Evolutionary conservation across 1,140 invertebrate genomes (phyloP).

Genomic region (Propsilocerus akamusi): DNA sequence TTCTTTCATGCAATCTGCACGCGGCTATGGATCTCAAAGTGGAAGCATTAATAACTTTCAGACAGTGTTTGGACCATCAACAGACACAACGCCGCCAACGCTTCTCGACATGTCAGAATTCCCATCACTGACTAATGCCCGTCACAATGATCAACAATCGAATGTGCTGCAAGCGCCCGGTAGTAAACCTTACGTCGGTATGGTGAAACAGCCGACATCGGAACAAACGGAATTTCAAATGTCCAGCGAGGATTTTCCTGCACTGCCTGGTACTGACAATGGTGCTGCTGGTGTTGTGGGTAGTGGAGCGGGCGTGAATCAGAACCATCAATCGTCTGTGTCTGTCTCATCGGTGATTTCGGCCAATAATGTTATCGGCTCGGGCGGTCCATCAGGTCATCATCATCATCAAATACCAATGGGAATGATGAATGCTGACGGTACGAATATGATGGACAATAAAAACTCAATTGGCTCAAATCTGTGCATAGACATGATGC

Average conservation of each 20-base stretch:
- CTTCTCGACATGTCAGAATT: slow-evolving; percentile 77
- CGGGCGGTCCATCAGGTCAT: slow-evolving; percentile 3
- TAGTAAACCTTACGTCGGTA: slow-evolving; percentile 82
- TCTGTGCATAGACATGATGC: slow-evolving; percentile 20
- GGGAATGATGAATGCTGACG: not conserved
- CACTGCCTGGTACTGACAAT: slow-evolving; percentile 56
- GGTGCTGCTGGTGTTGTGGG: slow-evolving; percentile 35
- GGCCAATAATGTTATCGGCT: no score
- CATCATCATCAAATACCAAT: not conserved
- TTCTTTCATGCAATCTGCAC: slow-evolving; percentile 23
- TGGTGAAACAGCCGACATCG: slow-evolving; percentile 85
- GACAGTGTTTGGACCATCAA: slow-evolving; percentile 48
- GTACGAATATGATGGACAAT: slow-evolving; percentile 13
- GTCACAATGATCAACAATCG: slow-evolving; percentile 51
- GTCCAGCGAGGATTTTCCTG: slow-evolving; percentile 97
- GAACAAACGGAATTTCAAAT: slow-evolving; percentile 92
- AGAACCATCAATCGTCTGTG: slow-evolving; percentile 14
- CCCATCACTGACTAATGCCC: slow-evolving; percentile 68
- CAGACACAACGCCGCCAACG: slow-evolving; percentile 58
- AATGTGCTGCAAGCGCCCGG: slow-evolving; percentile 64
- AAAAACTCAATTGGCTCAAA: slow-evolving; percentile 27
- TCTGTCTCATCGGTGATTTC: slow-evolving; percentile 13
- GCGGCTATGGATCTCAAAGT: slow-evolving; percentile 44
- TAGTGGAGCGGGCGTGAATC: slow-evolving; percentile 15
- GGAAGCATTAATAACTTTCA: slow-evolving; percentile 44